Evolutionary conservation across 2,113 vertebrate genomes (phyloP), one percentile per base, ranked within the genome.

Genomic region (Malurus melanocephalus): DNA sequence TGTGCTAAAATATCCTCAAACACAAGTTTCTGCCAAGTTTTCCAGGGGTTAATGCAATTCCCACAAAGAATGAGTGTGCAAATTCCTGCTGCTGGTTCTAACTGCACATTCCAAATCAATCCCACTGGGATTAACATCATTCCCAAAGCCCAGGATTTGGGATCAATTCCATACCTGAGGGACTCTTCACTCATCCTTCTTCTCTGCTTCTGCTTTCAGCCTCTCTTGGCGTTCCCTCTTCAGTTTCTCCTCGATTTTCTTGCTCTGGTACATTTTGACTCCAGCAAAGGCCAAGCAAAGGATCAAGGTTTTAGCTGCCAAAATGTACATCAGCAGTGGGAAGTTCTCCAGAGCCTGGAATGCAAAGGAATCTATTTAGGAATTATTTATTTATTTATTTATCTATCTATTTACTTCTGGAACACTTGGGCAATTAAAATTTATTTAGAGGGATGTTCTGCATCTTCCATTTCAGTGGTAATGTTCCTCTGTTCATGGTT

Each of bases 271-370:
- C 15, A 99, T 96, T 97, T 99, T 99, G 19, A 95, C 98, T 32
- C 96, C 98, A 18, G 98, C 99, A 57, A 99, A 99, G 0, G 94
- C 98, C 96, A 99, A 95, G 96, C 99, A 99, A 85, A 99, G 97
- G 71, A 99, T 94, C 78, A 99, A 12, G 0, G 99, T 99, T 94
- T 99, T 99, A 21, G 98, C 98, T 48, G 99, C 99, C 94, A 99
- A 92, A 94, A 99, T 98, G 95, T 99, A 99, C 62, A 99, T 95
- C 83, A 99, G 97, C 90, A 99, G 13, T 1, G 99, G 99, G 78
- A 99, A 96, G 11, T 97, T 99, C 17, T 99, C 99, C 85, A 99
- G 91, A 62, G 89, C 99, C 99, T 99, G 92, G 21, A 93, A 85
- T 55, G 78, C 64, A 90, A 81, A 74, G 78, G 6, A 6, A 78